Percentiles rank a stretch among this genome's conserved stretches.
phyloP scores from a whole-genome alignment of 2,888 invertebrate genomes.

The Dynastes maya region DNA sequence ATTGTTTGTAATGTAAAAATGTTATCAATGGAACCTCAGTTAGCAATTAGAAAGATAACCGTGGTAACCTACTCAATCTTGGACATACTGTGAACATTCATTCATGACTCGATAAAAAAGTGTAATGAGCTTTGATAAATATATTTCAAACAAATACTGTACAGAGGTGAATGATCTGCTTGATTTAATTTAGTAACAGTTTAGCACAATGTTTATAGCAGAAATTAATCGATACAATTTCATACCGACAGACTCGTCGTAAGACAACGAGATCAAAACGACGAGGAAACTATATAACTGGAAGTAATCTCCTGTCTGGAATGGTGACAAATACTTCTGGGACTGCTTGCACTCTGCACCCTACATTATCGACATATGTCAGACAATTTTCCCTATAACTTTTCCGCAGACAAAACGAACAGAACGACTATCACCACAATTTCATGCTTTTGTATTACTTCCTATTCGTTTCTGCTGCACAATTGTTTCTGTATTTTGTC shows the following conservation, averaged over 20 bases:
- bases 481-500: background rate
- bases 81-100: too few relatives aligned
- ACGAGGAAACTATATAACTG: conserved; percentile 9
- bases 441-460: background rate
- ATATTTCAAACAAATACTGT: too few relatives aligned
- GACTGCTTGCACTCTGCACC: background rate
- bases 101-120: too few relatives aligned
- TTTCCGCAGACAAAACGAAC: conserved; percentile 6
- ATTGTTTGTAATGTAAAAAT: too few relatives aligned
- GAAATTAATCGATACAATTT: conserved; percentile 14
- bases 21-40: too few relatives aligned
- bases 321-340: conserved; percentile 21
- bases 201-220: too few relatives aligned
- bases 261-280: background rate
- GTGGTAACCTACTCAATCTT: too few relatives aligned
- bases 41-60: too few relatives aligned
- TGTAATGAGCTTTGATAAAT: too few relatives aligned
- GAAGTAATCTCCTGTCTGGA: conserved; percentile 15
- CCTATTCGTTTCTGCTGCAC: background rate
- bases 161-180: too few relatives aligned
- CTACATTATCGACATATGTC: conserved; percentile 19
- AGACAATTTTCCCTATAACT: conserved; percentile 14
- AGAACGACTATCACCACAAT: background rate
- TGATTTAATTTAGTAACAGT: too few relatives aligned
- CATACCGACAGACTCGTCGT: background rate